Percentiles rank a stretch among this genome's conserved stretches.
These are phyloP conservation scores for Scolopax mira DNA, from an alignment of 2,113 vertebrate species.

Conservation along the genomic window DNA sequence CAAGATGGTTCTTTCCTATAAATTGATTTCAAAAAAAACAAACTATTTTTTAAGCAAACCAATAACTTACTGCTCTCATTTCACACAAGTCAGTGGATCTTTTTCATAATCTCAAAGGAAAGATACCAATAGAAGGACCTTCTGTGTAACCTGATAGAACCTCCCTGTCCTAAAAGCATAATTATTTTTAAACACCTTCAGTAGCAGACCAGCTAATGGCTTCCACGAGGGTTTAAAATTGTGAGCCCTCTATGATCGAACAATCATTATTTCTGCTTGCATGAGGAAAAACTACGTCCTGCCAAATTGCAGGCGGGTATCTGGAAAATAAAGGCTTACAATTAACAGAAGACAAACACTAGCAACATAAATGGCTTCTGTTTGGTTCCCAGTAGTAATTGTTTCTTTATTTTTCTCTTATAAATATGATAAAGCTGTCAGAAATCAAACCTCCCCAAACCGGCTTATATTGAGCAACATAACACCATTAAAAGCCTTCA, in stretches of 20 bases:
- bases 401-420: neutral
- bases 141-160: neutral
- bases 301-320: neutral
- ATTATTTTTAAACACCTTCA: neutral
- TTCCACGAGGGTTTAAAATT: neutral
- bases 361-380: neutral
- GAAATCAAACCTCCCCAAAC: neutral
- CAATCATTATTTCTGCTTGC: neutral
- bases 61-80: neutral
- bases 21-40: neutral
- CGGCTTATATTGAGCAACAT: neutral
- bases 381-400: neutral
- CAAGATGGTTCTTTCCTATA: neutral
- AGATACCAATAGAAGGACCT: neutral
- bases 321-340: neutral
- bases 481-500: neutral
- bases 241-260: neutral
- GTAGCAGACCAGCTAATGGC: neutral
- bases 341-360: neutral
- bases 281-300: neutral
- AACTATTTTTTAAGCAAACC: neutral
- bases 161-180: neutral
- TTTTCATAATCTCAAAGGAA: neutral
- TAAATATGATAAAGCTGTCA: neutral
- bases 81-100: neutral